phyloP scores from a whole-genome alignment of 1,140 invertebrate genomes.

The Neodiprion fabricii region DNA sequence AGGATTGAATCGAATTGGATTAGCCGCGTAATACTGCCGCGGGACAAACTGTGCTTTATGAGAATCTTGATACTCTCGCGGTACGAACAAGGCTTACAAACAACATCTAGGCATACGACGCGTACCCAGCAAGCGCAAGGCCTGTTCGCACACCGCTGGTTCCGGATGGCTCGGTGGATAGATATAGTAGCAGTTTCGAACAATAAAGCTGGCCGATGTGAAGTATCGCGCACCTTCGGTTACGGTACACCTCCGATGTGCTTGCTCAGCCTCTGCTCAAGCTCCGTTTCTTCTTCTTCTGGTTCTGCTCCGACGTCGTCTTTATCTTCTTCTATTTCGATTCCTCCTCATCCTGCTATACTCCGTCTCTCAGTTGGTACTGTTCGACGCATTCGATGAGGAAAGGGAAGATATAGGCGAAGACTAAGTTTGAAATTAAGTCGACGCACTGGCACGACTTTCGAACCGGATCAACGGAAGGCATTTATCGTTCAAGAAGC shows the following conservation, averaged over 20 bases:
- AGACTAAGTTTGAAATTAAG: no score
- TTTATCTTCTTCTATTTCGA: no score
- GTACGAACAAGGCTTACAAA: slow-evolving; percentile 2
- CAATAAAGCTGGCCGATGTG: neutral
- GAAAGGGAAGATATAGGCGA: no score
- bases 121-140: neutral
- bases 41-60: slow-evolving; percentile 5
- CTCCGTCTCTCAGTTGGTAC: no score
- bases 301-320: no score
- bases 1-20: slow-evolving; percentile 5
- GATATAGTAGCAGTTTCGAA: slow-evolving; percentile 5
- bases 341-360: no score
- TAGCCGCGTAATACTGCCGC: neutral
- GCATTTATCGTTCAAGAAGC: no score
- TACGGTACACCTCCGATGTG: no score
- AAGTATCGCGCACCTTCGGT: neutral
- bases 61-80: slow-evolving; percentile 5
- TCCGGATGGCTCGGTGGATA: neutral
- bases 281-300: neutral
- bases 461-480: no score
- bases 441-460: no score
- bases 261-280: neutral
- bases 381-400: no score
- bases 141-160: neutral
- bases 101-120: neutral